These are phyloP conservation scores for Tenodera sinensis DNA, from an alignment of 2,888 invertebrate species.

Conservation along the genomic window DNA sequence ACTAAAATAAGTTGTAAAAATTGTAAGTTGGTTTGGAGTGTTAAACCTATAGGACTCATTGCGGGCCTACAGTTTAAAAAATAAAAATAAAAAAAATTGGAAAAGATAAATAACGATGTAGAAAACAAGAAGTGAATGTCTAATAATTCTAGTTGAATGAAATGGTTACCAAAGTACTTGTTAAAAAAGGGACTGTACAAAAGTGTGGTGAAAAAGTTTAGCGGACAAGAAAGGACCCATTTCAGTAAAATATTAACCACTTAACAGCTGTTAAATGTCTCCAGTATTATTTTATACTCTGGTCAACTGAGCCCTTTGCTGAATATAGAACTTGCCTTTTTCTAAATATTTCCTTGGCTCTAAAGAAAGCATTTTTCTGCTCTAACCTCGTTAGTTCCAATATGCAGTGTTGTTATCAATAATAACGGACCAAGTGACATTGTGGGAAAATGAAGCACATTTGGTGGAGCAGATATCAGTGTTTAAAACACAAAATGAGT, in stretches of 20 bases:
- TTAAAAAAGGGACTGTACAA: slow-evolving; percentile 21
- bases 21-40: slow-evolving; percentile 9
- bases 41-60: not conserved
- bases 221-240: slow-evolving; percentile 1
- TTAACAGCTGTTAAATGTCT: slow-evolving; percentile 18
- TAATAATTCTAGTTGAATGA: slow-evolving; percentile 28
- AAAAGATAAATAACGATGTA: not conserved
- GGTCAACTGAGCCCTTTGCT: slow-evolving; percentile 10
- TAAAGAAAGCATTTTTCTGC: slow-evolving; percentile 2
- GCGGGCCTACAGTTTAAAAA: slow-evolving; percentile 13
- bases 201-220: slow-evolving; percentile 17
- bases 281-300: slow-evolving; percentile 27
- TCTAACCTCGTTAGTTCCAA: slow-evolving; percentile 4
- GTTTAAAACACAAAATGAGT: not conserved
- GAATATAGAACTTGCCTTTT: slow-evolving; percentile 12
- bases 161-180: slow-evolving; percentile 27
- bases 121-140: slow-evolving; percentile 5
- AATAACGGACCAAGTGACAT: slow-evolving; percentile 18
- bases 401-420: slow-evolving; percentile 20
- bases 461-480: not conserved
- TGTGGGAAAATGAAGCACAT: not conserved
- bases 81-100: not conserved
- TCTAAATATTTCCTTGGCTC: slow-evolving; percentile 18
- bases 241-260: slow-evolving; percentile 2
- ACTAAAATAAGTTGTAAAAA: slow-evolving; percentile 8